Evolutionary conservation across 2,113 vertebrate species (phyloP).

Genomic region (Dermatemys mawii): DNA sequence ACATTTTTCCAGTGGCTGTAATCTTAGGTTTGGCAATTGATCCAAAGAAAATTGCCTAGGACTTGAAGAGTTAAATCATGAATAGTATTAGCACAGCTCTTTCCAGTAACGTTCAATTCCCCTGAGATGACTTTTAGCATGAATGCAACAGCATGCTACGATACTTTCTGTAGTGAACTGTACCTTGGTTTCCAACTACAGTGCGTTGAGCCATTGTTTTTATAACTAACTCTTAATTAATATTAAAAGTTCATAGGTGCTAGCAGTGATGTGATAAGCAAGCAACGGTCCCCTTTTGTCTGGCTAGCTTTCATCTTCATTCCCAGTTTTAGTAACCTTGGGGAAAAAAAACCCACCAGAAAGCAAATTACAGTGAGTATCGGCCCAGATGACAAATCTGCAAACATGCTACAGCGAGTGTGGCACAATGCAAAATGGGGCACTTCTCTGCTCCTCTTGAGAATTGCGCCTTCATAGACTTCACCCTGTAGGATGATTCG

Average conservation of each 20-base stretch:
- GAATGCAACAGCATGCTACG: background rate
- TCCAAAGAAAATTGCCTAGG: conserved; percentile 54
- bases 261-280: background rate
- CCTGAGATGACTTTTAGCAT: conserved; percentile 28
- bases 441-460: background rate
- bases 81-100: conserved; percentile 64
- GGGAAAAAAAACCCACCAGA: background rate
- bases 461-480: conserved; percentile 18
- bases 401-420: conserved; percentile 45
- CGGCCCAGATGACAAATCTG: conserved; percentile 43
- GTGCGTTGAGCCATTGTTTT: conserved; percentile 16
- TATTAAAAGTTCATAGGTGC: background rate
- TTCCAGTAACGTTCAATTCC: conserved; percentile 39
- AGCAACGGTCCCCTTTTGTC: background rate
- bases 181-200: fast-evolving
- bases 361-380: background rate
- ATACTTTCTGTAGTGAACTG: background rate
- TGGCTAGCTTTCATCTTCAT: conserved; percentile 37
- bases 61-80: conserved; percentile 68
- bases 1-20: conserved; percentile 29
- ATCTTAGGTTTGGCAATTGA: conserved; percentile 36
- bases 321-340: conserved; percentile 51
- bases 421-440: background rate
- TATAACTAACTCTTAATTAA: background rate
- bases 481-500: conserved; percentile 1